Evolutionary conservation across 2,113 vertebrate species (phyloP), one percentile per base, ranked within the genome.

Genomic region (Alethe diademata): DNA sequence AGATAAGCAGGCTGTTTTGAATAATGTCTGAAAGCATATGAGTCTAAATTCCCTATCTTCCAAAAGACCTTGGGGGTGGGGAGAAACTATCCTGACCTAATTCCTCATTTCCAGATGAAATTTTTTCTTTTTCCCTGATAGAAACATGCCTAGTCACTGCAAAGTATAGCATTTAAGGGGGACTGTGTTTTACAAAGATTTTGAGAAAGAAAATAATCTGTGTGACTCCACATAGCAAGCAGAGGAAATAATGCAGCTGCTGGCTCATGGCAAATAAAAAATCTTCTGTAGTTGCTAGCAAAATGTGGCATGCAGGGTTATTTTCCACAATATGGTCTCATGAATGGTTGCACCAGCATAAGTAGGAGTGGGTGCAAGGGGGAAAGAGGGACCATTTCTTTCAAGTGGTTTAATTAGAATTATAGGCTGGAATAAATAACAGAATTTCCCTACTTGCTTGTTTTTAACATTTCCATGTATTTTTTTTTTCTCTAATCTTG

Each of bases 1-100:
- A 96, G 67, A 95, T 83, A 80, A 80, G 51, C 47, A 79, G 71
- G 42, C 60, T 73, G 31, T 90, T 90, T 91, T 92, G 67, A 93
- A 80, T 58, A 92, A 83, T 24, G 38, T 29, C 51, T 67, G 17
- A 78, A 71, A 92, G 40, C 47, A 74, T 7, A 22, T 7, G 14
- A 53, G 33, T 90, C 64, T 66, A 51, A 81, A 90, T 88, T 88
- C 43, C 48, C 60, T 78, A 67, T 84, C 78, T 92, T 88, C 60
- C 60, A 67, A 80, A 90, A 88, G 74, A 83, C 50, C 67, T 85
- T 76, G 80, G 9, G 4, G 8, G 33, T 29, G 35, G 16, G 23
- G 7, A 38, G 11, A 66, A 36, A 70, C n/a, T 47, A 65, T 38
- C 43, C 53, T 88, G 82, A 90, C 94, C 85, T 51, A 94, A 88